A percentile compares a stretch with the other conserved stretches of the same genome.
These are phyloP conservation scores for Muschampia staudingeri DNA, from an alignment of 2,888 invertebrate genomes.

Conservation along the genomic window DNA sequence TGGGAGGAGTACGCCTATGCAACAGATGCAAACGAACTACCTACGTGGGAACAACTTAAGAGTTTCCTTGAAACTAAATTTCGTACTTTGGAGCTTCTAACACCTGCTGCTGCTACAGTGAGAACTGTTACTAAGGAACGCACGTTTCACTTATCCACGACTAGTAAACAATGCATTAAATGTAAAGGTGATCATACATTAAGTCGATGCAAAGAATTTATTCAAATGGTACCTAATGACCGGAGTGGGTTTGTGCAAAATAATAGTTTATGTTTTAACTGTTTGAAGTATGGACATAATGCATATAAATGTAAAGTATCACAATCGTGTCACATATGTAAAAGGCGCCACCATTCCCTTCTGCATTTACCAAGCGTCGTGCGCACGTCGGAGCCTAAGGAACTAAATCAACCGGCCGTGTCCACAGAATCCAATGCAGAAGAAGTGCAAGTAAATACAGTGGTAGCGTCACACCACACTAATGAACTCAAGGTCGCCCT, in stretches of 20 bases:
- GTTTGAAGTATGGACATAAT: slow-evolving; percentile 1
- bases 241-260: not conserved
- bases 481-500: not conserved
- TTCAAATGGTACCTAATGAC: not conserved
- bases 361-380: not conserved
- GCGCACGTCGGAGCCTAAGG: not conserved
- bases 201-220: not conserved
- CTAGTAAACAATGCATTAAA: not conserved
- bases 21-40: slow-evolving; percentile 47
- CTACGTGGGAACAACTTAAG: slow-evolving; percentile 50
- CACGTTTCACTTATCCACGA: not conserved
- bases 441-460: slow-evolving; percentile 45
- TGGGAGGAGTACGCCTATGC: slow-evolving; percentile 61
- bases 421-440: slow-evolving; percentile 31
- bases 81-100: slow-evolving; percentile 56
- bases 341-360: slow-evolving; percentile 4
- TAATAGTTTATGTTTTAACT: not conserved
- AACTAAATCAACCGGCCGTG: not conserved
- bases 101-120: not conserved
- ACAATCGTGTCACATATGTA: not conserved
- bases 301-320: not conserved
- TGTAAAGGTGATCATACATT: slow-evolving; percentile 12
- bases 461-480: slow-evolving; percentile 53
- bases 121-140: not conserved
- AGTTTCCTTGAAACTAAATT: slow-evolving; percentile 57